phyloP scores from a whole-genome alignment of 1,140 invertebrate species.

The Atta colombica region DNA sequence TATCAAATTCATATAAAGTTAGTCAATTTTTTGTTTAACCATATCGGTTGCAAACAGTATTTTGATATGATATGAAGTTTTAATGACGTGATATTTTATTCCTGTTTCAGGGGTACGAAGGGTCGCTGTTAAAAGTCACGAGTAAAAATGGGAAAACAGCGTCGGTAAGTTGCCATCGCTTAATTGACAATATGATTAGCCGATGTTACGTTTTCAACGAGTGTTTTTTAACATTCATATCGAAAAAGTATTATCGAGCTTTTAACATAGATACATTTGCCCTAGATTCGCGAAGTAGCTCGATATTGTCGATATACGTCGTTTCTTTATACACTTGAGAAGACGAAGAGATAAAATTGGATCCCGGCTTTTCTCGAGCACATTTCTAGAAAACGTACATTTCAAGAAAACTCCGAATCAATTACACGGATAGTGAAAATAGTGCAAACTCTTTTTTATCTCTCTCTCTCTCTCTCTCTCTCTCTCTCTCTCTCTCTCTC shows the following conservation, averaged over 20 bases:
- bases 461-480: not conserved
- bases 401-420: slow-evolving; percentile 58
- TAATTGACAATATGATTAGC: slow-evolving; percentile 32
- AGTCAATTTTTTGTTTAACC: slow-evolving; percentile 5
- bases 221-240: not conserved
- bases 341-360: slow-evolving; percentile 49
- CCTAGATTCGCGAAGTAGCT: slow-evolving; percentile 48
- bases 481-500: not conserved
- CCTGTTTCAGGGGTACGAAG: slow-evolving; percentile 97
- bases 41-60: not conserved
- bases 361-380: slow-evolving; percentile 38
- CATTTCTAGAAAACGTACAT: slow-evolving; percentile 55
- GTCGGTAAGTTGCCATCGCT: slow-evolving; percentile 92
- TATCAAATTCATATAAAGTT: not conserved
- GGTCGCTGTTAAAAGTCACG: slow-evolving; percentile 99
- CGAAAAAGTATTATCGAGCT: slow-evolving; percentile 29
- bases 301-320: slow-evolving; percentile 34
- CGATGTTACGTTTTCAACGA: slow-evolving; percentile 1
- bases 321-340: slow-evolving; percentile 36
- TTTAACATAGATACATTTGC: slow-evolving; percentile 56
- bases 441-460: slow-evolving; percentile 32
- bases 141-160: slow-evolving; percentile 99
- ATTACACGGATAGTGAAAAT: slow-evolving; percentile 55
- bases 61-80: not conserved
- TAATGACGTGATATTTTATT: slow-evolving; percentile 79